Evolutionary conservation across 2,888 invertebrate genomes (phyloP).

Genomic region (Drosophila gaucha): DNA sequence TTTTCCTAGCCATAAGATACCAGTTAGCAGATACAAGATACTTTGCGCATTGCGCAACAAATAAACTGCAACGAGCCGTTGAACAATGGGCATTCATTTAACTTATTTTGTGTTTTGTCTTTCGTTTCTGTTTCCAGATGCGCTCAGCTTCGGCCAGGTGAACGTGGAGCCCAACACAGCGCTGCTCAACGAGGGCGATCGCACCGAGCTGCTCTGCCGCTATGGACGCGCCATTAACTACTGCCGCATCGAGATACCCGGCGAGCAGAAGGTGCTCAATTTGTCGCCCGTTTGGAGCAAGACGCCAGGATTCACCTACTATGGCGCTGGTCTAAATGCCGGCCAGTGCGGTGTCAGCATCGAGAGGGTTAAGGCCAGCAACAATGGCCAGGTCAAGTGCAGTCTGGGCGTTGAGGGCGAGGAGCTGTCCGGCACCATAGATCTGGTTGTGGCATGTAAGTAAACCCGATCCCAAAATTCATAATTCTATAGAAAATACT

Average conservation of each 20-base stretch:
- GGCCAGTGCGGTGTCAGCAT: slow-evolving; percentile 91
- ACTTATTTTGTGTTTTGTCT: slow-evolving; percentile 18
- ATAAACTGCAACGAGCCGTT: not conserved
- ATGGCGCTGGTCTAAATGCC: slow-evolving; percentile 86
- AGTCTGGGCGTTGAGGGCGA: slow-evolving; percentile 87
- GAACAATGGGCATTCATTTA: slow-evolving; percentile 33
- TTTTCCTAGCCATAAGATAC: not conserved
- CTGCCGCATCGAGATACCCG: slow-evolving; percentile 86
- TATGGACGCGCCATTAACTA: slow-evolving; percentile 80
- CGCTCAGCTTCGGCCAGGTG: slow-evolving; percentile 78
- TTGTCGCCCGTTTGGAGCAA: slow-evolving; percentile 85
- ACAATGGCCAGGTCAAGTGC: slow-evolving; percentile 90
- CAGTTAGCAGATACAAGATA: slow-evolving; percentile 43
- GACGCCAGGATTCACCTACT: slow-evolving; percentile 86
- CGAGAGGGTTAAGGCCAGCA: slow-evolving; percentile 87
- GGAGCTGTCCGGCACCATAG: slow-evolving; percentile 87
- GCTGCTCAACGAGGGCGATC: slow-evolving; percentile 82
- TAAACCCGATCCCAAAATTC: slow-evolving; percentile 64
- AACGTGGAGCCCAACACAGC: slow-evolving; percentile 82
- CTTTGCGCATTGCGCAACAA: slow-evolving; percentile 26
- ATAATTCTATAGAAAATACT: not conserved
- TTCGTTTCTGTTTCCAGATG: slow-evolving; percentile 70
- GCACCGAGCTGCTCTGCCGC: slow-evolving; percentile 82
- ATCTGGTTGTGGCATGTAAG: slow-evolving; percentile 90
- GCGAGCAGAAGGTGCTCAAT: slow-evolving; percentile 84